Evolutionary conservation across 2,888 invertebrate genomes (phyloP).

Genomic region (Zaprionus bogoriensis): DNA sequence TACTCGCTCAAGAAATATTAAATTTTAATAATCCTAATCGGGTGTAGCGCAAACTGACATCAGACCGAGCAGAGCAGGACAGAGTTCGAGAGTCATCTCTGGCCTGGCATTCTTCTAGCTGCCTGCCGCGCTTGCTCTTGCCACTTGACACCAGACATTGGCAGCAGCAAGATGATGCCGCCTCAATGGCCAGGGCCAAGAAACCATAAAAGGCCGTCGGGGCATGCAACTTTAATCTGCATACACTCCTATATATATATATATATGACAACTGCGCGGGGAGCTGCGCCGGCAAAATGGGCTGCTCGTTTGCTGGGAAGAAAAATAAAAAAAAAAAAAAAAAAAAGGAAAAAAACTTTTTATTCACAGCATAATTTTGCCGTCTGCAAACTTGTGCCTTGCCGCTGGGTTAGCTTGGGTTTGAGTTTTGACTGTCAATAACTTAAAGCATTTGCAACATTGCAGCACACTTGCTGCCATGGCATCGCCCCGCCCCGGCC

Average conservation of each 20-base stretch:
- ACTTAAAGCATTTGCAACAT: conserved; percentile 60
- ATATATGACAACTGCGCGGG: conserved; percentile 10
- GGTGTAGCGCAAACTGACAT: conserved; percentile 3
- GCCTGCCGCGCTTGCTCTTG: conserved; percentile 1
- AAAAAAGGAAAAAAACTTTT: conserved; percentile 55
- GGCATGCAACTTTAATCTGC: conserved; percentile 58
- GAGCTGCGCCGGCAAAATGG: no score
- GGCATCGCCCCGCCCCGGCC: not conserved
- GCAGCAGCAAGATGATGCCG: conserved; percentile 19
- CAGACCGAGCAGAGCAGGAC: not conserved
- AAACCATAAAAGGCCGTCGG: conserved; percentile 45
- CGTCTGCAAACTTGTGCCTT: conserved; percentile 62
- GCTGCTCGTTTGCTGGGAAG: not conserved
- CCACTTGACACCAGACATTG: conserved; percentile 41
- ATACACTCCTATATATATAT: conserved; percentile 37
- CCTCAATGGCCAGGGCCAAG: conserved; percentile 30
- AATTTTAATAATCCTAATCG: conserved; percentile 51
- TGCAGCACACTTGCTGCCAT: conserved; percentile 9
- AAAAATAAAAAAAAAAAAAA: conserved; percentile 17
- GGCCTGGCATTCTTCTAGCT: not conserved
- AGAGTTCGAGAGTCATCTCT: no score
- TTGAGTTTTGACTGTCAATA: conserved; percentile 68
- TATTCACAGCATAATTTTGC: conserved; percentile 58
- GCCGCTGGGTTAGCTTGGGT: conserved; percentile 39
- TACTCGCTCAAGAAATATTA: conserved; percentile 25